phyloP scores from a whole-genome alignment of 2,113 vertebrate species.

The Fulica atra region DNA sequence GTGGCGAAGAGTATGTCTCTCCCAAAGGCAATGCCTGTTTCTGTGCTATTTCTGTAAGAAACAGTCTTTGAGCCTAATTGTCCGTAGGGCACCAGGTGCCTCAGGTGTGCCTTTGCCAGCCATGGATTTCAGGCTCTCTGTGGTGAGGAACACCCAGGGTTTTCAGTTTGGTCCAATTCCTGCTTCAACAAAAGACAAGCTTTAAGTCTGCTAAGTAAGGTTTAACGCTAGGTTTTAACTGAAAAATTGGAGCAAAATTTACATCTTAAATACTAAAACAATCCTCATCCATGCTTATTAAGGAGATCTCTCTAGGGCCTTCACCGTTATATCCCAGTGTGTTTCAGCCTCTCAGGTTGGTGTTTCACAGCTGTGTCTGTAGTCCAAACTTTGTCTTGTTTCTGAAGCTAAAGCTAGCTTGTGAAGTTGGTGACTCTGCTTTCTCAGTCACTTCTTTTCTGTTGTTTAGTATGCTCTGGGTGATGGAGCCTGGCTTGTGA shows the following conservation, averaged over 20 bases:
- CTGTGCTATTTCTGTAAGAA: neutral
- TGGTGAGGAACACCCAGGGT: neutral
- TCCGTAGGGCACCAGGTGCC: rapidly evolving
- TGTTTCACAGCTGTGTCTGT: neutral
- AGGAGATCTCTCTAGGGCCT: neutral
- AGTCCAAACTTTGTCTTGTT: neutral
- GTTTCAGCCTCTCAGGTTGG: neutral
- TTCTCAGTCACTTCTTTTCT: rapidly evolving
- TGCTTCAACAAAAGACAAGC: neutral
- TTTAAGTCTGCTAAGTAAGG: neutral
- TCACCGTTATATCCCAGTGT: neutral
- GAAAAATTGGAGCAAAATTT: neutral
- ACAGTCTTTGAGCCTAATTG: neutral
- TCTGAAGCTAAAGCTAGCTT: neutral
- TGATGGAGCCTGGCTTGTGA: neutral
- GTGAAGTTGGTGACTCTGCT: neutral
- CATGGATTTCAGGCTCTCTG: neutral
- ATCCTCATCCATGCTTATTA: neutral
- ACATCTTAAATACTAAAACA: rapidly evolving
- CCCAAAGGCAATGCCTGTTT: neutral
- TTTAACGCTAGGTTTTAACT: neutral
- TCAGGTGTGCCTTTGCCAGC: neutral
- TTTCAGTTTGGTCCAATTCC: neutral
- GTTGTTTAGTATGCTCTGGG: rapidly evolving
- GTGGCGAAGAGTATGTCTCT: neutral